Conservation (phyloP, 2,113 vertebrate species). For the Coryphaenoides rupestris region DNA sequence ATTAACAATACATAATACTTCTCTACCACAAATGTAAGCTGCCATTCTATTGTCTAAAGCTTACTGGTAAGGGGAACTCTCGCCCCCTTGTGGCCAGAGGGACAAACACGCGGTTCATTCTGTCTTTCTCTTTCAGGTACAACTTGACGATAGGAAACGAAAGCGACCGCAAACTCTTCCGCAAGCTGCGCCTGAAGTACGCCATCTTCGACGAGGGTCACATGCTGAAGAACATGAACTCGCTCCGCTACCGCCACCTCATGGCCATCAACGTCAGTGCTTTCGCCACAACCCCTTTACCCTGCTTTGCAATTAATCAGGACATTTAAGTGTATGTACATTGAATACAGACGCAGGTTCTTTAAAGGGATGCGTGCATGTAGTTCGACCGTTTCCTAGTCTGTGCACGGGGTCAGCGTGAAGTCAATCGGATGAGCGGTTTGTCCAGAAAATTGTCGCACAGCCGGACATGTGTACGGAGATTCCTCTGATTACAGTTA, state of each 20-base stretch:
- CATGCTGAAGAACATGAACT: constrained; percentile 98
- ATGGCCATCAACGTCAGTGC: constrained; percentile 92
- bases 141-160: constrained; percentile 86
- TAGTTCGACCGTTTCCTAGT: too few species aligned
- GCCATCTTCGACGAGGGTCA: constrained; percentile 97
- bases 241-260: constrained; percentile 90
- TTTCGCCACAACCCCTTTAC: too few species aligned
- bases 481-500: too few species aligned
- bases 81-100: background rate
- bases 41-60: too few species aligned
- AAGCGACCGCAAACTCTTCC: constrained; percentile 86
- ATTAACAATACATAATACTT: too few species aligned
- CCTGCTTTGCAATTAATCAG: background rate
- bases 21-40: too few species aligned
- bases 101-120: background rate
- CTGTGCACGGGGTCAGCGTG: too few species aligned
- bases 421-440: too few species aligned
- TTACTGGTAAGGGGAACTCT: background rate
- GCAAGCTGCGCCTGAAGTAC: constrained; percentile 81
- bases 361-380: too few species aligned
- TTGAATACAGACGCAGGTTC: too few species aligned
- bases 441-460: too few species aligned
- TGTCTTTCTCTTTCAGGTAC: constrained; percentile 73
- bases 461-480: too few species aligned
- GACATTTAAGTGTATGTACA: background rate